A percentile compares a stretch with the other conserved stretches of the same genome.
These are phyloP conservation scores for Callimorpha dominula DNA, from an alignment of 2,888 invertebrate species.

Conservation along the genomic window DNA sequence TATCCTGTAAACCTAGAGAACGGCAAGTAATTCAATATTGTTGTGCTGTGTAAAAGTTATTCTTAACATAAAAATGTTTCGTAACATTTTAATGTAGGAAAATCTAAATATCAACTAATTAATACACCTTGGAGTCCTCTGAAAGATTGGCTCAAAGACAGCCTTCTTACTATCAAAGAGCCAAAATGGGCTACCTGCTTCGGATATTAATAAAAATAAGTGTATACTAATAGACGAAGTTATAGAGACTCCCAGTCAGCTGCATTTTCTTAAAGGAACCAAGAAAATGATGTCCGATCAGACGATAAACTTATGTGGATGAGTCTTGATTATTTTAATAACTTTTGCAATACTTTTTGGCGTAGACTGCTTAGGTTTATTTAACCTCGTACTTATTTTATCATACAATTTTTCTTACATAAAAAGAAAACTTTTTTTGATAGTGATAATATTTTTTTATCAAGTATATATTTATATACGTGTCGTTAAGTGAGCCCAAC, in stretches of 20 bases:
- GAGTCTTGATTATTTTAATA: background rate
- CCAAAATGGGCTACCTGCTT: slow-evolving; percentile 62
- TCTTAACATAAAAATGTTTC: background rate
- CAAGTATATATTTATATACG: too few relatives aligned
- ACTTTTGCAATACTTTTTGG: background rate
- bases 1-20: too few relatives aligned
- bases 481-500: too few relatives aligned
- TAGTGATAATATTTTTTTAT: too few relatives aligned
- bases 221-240: slow-evolving; percentile 80
- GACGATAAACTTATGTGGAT: slow-evolving; percentile 60
- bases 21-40: too few relatives aligned
- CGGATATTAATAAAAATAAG: slow-evolving; percentile 82
- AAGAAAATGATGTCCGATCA: slow-evolving; percentile 83
- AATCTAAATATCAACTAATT: slow-evolving; percentile 20
- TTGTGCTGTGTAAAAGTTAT: background rate
- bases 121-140: slow-evolving; percentile 33
- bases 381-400: too few relatives aligned
- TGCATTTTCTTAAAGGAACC: slow-evolving; percentile 85
- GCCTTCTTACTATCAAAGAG: slow-evolving; percentile 62
- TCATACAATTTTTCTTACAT: too few relatives aligned
- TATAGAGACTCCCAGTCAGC: slow-evolving; percentile 80
- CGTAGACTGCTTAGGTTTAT: too few relatives aligned
- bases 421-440: too few relatives aligned
- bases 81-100: background rate
- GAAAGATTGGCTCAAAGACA: slow-evolving; percentile 38